These are phyloP conservation scores for Patella pellucida DNA, from an alignment of 2,888 invertebrate species.

Conservation along the genomic window DNA sequence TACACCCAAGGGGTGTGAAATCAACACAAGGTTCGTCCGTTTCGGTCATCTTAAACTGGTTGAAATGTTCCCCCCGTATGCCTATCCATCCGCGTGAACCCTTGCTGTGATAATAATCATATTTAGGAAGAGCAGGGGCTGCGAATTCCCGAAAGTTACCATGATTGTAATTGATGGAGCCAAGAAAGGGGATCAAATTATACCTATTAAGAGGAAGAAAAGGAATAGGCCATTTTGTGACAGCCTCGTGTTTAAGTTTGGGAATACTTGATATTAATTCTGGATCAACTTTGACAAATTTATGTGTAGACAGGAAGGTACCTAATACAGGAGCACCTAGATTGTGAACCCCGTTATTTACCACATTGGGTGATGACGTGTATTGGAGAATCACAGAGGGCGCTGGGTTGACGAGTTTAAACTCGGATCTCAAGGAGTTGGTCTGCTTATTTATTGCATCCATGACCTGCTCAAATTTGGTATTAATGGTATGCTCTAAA, in stretches of 20 bases:
- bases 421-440: too few species aligned
- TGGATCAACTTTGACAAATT: too few species aligned
- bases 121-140: constrained; percentile 28
- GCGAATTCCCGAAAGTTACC: constrained; percentile 29
- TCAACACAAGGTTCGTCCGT: constrained; percentile 23
- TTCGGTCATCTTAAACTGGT: constrained; percentile 14
- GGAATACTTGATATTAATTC: constrained; percentile 1
- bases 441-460: too few species aligned
- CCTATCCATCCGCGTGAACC: constrained; percentile 13
- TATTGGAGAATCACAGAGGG: too few species aligned
- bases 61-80: constrained; percentile 17
- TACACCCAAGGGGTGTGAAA: too few species aligned
- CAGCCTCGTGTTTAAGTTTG: constrained; percentile 10
- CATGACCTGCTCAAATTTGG: too few species aligned
- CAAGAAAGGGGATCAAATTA: neutral
- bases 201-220: neutral
- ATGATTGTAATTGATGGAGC: constrained; percentile 16
- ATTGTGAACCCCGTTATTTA: too few species aligned
- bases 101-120: constrained; percentile 21
- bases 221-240: constrained; percentile 33
- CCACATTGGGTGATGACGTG: too few species aligned
- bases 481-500: too few species aligned
- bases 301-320: too few species aligned
- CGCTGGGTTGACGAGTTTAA: too few species aligned
- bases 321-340: too few species aligned